Evolutionary conservation across 2,797 vertebrate species (phyloP), one percentile per base, ranked within the genome.

Genomic region (Psittacula derbiana): DNA sequence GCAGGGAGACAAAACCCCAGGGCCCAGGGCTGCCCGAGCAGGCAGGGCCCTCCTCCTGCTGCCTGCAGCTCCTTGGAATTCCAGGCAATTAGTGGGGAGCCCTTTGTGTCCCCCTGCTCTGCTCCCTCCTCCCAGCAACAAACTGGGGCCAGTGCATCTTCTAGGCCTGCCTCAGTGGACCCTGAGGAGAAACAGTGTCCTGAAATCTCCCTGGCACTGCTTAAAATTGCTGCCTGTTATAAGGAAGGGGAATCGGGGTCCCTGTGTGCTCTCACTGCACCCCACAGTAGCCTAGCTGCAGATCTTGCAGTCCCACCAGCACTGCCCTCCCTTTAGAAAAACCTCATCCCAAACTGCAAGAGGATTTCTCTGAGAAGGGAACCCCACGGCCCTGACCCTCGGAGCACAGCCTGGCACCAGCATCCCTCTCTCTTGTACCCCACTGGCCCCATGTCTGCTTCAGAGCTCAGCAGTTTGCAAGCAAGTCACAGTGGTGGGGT

Each of bases 1-100:
- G 95, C 96, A 94, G 57, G 17, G 64, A 76, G 86, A 95, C 94
- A 96, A 92, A 90, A 86, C 72, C 64, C 73, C 79, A 47, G 75
- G 82, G 90, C 92, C 33, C 64, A 47, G 88, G 64, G 75, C 60
- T 6, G 67, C 67, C 73, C 11, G 8, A 76, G 67, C 66, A 61
- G 71, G 80, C 62, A 58, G 57, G 11, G 55, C 55, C 24, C 64
- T 86, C 52, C 81, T 16, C 30, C 64, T 3, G 1, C 80, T 38
- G 80, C 70, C 79, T 33, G 64, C 4, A 9, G 86, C 84, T 85
- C 61, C 78, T 43, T 36, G 62, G 64, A 60, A 75, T 92, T 90
- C 41, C 76, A 84, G 55, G 47, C 50, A 31, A 73, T 73, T 75
- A 65, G 19, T 7, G 27, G 79, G 76, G 86, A 83, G 13, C 30